phyloP scores from a whole-genome alignment of 2,113 vertebrate genomes.

The Pithys albifrons region DNA sequence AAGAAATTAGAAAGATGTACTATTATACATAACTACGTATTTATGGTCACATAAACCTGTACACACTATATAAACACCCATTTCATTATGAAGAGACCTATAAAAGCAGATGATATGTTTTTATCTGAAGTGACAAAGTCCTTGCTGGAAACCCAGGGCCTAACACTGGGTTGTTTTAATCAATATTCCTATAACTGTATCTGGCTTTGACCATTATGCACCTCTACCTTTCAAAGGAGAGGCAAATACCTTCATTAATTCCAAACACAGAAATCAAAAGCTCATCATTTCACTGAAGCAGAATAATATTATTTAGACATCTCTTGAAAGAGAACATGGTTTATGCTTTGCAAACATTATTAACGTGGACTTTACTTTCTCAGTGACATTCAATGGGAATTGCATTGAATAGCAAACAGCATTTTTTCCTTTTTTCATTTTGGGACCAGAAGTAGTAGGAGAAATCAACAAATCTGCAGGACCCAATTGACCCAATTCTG shows the following conservation, averaged over 20 bases:
- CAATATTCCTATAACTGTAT: neutral
- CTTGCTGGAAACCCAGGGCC: neutral
- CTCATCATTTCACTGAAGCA: neutral
- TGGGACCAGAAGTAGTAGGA: neutral
- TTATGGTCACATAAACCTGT: neutral
- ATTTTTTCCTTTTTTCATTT: neutral
- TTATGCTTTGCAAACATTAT: neutral
- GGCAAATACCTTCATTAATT: neutral
- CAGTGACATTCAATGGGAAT: neutral
- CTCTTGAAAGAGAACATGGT: rapidly evolving
- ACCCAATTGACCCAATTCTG: slow-evolving; percentile 4
- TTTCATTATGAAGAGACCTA: neutral
- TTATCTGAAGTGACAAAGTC: neutral
- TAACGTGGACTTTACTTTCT: neutral
- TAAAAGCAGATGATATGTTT: rapidly evolving
- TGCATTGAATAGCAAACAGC: neutral
- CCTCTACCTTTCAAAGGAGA: neutral
- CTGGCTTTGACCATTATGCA: neutral
- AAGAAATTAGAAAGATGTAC: neutral
- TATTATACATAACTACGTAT: neutral
- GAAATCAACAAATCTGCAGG: neutral
- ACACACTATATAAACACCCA: rapidly evolving
- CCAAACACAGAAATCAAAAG: neutral
- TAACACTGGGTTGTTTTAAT: neutral
- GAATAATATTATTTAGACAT: neutral